Evolutionary conservation across 2,113 vertebrate species (phyloP), one percentile per base, ranked within the genome.

Genomic region (Periophthalmodon schlosseri): DNA sequence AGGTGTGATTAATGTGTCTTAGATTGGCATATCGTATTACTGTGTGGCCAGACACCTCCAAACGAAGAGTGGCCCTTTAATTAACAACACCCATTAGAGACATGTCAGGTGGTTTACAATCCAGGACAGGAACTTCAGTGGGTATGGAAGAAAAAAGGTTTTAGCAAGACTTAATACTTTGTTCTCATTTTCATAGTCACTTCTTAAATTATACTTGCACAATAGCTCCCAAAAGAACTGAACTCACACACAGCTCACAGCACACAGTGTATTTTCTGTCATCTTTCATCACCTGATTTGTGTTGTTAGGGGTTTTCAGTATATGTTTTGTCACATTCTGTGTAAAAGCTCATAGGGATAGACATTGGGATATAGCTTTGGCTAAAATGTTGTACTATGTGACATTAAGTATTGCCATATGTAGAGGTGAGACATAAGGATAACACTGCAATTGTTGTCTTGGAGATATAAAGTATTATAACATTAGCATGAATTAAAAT

Each of bases 1-100:
- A 94, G 82, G 95, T 96, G 95, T 95, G 96, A 96, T 97, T 96
- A 96, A 96, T 95, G 94, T 82, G 91, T 90, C 84, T 86, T 90
- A 93, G 93, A 93, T 84, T 87, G 90, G 87, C 78, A 91, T 93
- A 92, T 96, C 94, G 82, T 87, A 89, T 96, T 95, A 94, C 95
- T 75, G 70, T 79, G 91, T 86, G 82, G 90, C 92, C 92, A 93
- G 91, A 95, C 93, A 95, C 94, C 93, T 87, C 71, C 92, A 96
- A 93, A 95, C 8, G 92, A 92, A 92, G 87, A 33, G 82, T 24
- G 47, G 88, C 88, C 83, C 74, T 94, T 97, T 98, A 98, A 98
- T 98, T 98, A 97, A 97, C 93, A 93, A 73, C 83, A 85, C 68
- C 87, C 81, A 86, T 92, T 91, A 91, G 86, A 80, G 86, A 80